These are phyloP conservation scores for Drosophila picticornis DNA, from an alignment of 2,888 invertebrate species.

Conservation along the genomic window DNA sequence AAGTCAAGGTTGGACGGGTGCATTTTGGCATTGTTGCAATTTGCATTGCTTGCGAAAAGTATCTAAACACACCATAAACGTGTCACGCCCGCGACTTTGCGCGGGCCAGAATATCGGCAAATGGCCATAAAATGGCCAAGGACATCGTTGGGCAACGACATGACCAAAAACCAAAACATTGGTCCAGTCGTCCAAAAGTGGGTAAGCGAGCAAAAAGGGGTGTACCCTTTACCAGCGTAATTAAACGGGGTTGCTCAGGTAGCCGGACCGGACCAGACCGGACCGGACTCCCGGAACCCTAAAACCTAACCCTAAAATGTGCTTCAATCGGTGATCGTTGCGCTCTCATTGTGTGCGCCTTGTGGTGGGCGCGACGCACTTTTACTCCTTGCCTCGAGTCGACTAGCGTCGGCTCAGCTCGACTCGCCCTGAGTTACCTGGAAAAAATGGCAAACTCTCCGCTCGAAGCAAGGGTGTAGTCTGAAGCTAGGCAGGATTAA, in stretches of 20 bases:
- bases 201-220: slow-evolving; percentile 70
- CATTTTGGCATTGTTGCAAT: slow-evolving; percentile 68
- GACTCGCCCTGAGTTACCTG: slow-evolving; percentile 50
- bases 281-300: not conserved
- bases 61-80: slow-evolving; percentile 79
- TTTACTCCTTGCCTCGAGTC: slow-evolving; percentile 61
- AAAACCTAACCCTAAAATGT: slow-evolving; percentile 61
- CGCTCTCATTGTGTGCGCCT: slow-evolving; percentile 63
- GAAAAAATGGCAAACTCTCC: slow-evolving; percentile 36
- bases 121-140: slow-evolving; percentile 47
- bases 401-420: slow-evolving; percentile 6
- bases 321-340: slow-evolving; percentile 25
- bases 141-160: slow-evolving; percentile 46
- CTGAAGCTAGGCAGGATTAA: slow-evolving; percentile 52
- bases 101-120: slow-evolving; percentile 3
- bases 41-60: slow-evolving; percentile 78
- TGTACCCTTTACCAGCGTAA: slow-evolving; percentile 82
- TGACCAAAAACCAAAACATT: slow-evolving; percentile 73
- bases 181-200: slow-evolving; percentile 22
- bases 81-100: slow-evolving; percentile 73
- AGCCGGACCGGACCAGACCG: slow-evolving; percentile 1
- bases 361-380: slow-evolving; percentile 81
- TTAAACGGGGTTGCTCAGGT: slow-evolving; percentile 70
- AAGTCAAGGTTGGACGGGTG: slow-evolving; percentile 75
- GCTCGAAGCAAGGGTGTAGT: slow-evolving; percentile 47